These are phyloP conservation scores for Lumbricus terrestris DNA, from an alignment of 2,888 invertebrate species.

Conservation along the genomic window DNA sequence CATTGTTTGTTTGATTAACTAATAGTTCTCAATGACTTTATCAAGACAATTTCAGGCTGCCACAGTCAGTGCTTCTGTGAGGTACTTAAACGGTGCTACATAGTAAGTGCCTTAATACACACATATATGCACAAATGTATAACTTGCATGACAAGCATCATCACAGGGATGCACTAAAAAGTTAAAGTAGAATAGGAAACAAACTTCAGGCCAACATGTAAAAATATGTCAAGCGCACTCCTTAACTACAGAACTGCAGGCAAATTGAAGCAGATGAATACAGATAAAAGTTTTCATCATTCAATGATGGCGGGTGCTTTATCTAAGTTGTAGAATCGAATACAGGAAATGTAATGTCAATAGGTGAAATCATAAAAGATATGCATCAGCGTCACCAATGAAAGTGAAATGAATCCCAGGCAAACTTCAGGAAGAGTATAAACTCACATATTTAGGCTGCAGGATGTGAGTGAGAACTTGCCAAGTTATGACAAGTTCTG, in stretches of 20 bases:
- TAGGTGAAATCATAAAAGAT: not conserved
- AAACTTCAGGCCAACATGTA: not conserved
- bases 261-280: not conserved
- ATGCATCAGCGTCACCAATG: not conserved
- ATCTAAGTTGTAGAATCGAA: not conserved
- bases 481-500: not conserved
- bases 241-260: not conserved
- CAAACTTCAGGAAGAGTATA: not conserved
- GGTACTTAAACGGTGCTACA: too few species aligned
- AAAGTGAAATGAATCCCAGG: not conserved
- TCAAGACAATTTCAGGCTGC: too few species aligned
- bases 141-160: not conserved
- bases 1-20: too few species aligned
- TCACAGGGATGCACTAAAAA: not conserved
- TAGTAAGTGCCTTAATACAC: too few species aligned
- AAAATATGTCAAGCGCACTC: not conserved
- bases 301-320: not conserved
- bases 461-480: not conserved
- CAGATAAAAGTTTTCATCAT: not conserved
- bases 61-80: too few species aligned
- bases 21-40: too few species aligned
- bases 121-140: not conserved
- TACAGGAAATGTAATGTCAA: not conserved
- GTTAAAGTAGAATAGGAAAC: not conserved
- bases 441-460: not conserved